Percentiles rank a stretch among this genome's conserved stretches.
These are phyloP conservation scores for Lucifuga dentata DNA, from an alignment of 2,113 vertebrate species.

Conservation along the genomic window DNA sequence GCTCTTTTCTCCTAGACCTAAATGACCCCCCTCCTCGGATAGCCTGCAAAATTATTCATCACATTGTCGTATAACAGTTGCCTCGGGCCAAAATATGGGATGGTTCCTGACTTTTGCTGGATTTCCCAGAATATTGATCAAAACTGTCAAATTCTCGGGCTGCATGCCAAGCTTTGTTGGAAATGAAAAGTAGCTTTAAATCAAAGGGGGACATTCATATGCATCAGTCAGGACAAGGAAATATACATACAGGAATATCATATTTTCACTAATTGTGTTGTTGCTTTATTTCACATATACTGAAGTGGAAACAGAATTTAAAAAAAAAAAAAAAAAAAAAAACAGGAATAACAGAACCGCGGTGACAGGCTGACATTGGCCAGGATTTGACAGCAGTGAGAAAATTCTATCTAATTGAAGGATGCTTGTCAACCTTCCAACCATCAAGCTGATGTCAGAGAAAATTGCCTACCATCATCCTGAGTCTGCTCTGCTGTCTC, in stretches of 20 bases:
- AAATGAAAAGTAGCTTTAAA: slow-evolving; percentile 28
- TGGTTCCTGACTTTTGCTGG: slow-evolving; percentile 20
- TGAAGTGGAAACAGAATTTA: background rate
- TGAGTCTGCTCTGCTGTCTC: slow-evolving; percentile 23
- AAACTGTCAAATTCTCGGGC: slow-evolving; percentile 39
- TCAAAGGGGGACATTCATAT: slow-evolving; percentile 5
- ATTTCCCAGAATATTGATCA: slow-evolving; percentile 58
- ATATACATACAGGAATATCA: background rate
- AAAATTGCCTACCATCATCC: slow-evolving; percentile 50
- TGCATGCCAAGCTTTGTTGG: slow-evolving; percentile 17
- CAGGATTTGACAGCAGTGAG: slow-evolving; percentile 53
- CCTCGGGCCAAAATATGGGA: slow-evolving; percentile 41
- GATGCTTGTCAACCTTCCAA: slow-evolving; percentile 55
- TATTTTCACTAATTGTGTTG: slow-evolving; percentile 1
- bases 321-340: background rate
- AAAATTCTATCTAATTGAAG: slow-evolving; percentile 57
- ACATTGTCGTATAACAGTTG: slow-evolving; percentile 34
- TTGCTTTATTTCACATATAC: background rate
- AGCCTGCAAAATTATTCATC: slow-evolving; percentile 53
- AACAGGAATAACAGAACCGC: background rate
- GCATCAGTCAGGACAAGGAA: slow-evolving; percentile 3
- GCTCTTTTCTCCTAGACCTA: slow-evolving; percentile 14
- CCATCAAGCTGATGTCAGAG: slow-evolving; percentile 53
- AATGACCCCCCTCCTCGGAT: slow-evolving; percentile 38
- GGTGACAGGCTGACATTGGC: slow-evolving; percentile 31